Evolutionary conservation across 2,113 vertebrate genomes (phyloP).

Genomic region (Platysternon megacephalum): DNA sequence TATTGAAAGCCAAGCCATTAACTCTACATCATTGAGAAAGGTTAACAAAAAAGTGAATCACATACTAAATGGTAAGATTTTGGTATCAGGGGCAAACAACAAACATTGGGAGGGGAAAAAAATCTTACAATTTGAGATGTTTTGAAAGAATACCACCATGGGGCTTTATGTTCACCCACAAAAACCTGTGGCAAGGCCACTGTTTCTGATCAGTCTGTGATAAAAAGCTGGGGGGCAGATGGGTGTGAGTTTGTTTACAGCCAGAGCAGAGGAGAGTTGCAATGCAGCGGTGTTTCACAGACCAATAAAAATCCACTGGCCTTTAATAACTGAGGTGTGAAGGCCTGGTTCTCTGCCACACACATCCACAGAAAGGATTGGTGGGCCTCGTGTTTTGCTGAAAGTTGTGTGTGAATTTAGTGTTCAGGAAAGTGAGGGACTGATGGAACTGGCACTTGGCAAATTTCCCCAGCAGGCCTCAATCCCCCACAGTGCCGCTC

Average conservation of each 20-base stretch:
- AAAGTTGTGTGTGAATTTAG: neutral
- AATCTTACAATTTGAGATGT: neutral
- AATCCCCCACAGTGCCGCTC: accelerated
- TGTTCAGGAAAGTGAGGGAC: neutral
- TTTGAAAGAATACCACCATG: neutral
- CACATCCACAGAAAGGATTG: accelerated
- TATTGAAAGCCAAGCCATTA: neutral
- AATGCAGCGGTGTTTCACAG: neutral
- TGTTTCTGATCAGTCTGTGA: neutral
- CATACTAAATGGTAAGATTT: neutral
- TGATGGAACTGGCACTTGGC: accelerated
- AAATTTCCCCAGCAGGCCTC: accelerated
- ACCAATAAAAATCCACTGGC: neutral
- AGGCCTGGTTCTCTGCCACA: neutral
- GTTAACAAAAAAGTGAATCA: neutral
- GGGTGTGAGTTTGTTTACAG: slow-evolving; percentile 57
- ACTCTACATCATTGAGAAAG: neutral
- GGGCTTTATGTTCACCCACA: accelerated
- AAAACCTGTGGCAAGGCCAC: neutral
- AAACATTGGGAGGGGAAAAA: neutral
- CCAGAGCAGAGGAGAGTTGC: neutral
- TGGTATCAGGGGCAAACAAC: accelerated
- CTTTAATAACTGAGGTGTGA: neutral
- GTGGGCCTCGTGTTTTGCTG: neutral
- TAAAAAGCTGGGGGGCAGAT: slow-evolving; percentile 12